Evolutionary conservation across 1,140 invertebrate genomes (phyloP).

Genomic region (Plectrocnemia conspersa): DNA sequence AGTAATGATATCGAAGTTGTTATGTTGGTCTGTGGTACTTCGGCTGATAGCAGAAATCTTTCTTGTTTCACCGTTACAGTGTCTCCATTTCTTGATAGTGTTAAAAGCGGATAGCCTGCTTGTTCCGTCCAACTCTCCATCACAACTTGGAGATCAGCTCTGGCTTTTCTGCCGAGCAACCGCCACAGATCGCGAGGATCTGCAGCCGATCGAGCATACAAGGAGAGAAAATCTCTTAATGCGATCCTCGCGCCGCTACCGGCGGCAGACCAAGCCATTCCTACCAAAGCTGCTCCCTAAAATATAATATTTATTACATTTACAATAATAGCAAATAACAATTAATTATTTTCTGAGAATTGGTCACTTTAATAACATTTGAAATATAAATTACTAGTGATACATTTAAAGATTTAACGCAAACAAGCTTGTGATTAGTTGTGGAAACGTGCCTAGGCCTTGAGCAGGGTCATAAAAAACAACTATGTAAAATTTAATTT

Average conservation of each 20-base stretch:
- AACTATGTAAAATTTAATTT: too few species aligned
- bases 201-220: slow-evolving; percentile 67
- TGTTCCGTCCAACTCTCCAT: slow-evolving; percentile 86
- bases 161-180: slow-evolving; percentile 62
- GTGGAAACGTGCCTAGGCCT: too few species aligned
- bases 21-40: slow-evolving; percentile 39
- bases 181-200: slow-evolving; percentile 76
- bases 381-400: too few species aligned
- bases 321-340: too few species aligned
- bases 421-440: too few species aligned
- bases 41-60: slow-evolving; percentile 51
- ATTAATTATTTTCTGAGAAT: too few species aligned
- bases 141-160: slow-evolving; percentile 45
- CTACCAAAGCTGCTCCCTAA: slow-evolving; percentile 31
- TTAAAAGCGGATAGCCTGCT: slow-evolving; percentile 73
- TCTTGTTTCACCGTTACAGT: slow-evolving; percentile 57
- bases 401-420: too few species aligned
- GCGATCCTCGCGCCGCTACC: slow-evolving; percentile 62
- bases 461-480: too few species aligned
- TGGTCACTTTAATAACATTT: too few species aligned
- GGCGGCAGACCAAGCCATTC: slow-evolving; percentile 48
- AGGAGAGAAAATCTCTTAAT: slow-evolving; percentile 67
- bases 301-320: too few species aligned
- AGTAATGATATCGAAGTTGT: slow-evolving; percentile 32
- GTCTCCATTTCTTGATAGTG: slow-evolving; percentile 57